Base-by-base conservation (phyloP, 2,888 invertebrate species). In the Microctonus hyperodae region DNA sequence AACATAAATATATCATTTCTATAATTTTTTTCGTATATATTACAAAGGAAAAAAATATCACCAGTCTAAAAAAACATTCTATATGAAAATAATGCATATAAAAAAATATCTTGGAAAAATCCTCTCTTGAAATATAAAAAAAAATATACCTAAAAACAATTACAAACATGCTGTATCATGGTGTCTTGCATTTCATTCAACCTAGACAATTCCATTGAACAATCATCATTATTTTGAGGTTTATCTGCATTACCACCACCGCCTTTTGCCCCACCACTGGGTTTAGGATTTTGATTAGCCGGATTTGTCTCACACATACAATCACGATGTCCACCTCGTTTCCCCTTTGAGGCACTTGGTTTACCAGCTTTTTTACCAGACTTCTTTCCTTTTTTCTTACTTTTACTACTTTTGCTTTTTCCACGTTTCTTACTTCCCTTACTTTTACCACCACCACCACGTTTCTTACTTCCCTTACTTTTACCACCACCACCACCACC, bases 381-480 rank as follows among this genome's bases (percentile, higher is more conserved):
- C 25, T 20, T 53, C 44, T 69, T 71, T 7, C 63, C 50, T 37
- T 64, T 59, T 28, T 25, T 70, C 16, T 62, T 11, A 9, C 48
- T 63, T 16, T 48, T 51, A 53, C 35, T 65, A 0, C 64, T 51
- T 28, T 59, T 28, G 9, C 61, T 68, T 9, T 35, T 40, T 16
- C 2, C 50, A 16, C 20, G n/a, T 9, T 10, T 22, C 10, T 50
- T 50, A 20, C 50, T 50, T 50, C 5, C 11, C 16, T 50, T 50
- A 9, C 62, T 25, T 23, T 31, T 59, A 33, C 64, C 53, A 10
- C 62, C 44, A 6, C 37, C 53, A 55, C 63, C 66, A 61, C 44
- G 13, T 25, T 23, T 22, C 13, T 57, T 56, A 10, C 57, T 13
- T 25, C 16, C 9, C 16, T 64, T 61, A 33, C 56, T n/a, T n/a